Conservation (phyloP, 2,113 vertebrate species). For the Periophthalmus modestus region DNA sequence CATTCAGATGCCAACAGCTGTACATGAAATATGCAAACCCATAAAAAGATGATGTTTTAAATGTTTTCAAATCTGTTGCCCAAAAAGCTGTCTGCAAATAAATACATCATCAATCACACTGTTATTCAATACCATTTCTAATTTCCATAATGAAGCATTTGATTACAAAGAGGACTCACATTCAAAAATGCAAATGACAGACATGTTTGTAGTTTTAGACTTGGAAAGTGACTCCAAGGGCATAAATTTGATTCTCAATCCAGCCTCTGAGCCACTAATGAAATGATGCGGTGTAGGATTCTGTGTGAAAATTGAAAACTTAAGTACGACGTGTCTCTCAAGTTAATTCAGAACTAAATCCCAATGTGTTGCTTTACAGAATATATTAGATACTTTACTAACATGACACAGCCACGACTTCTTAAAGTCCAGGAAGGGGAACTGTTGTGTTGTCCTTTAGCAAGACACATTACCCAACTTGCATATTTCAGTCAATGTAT, state of each 20-base stretch:
- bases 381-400: constrained; percentile 16
- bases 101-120: constrained; percentile 1
- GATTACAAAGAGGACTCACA: not conserved
- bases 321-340: constrained; percentile 27
- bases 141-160: constrained; percentile 6
- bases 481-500: too few relatives aligned
- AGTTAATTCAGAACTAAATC: constrained; percentile 21
- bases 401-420: not conserved
- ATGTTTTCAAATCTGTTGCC: not conserved
- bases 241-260: constrained; percentile 10
- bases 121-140: not conserved
- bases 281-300: constrained; percentile 27
- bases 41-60: too few relatives aligned
- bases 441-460: too few relatives aligned
- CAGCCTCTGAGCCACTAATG: constrained; percentile 14
- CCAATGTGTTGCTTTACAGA: constrained; percentile 39
- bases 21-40: not conserved
- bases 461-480: too few relatives aligned
- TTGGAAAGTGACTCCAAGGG: constrained; percentile 27
- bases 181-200: not conserved
- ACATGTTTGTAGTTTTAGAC: constrained; percentile 9
- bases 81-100: constrained; percentile 9
- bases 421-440: not conserved
- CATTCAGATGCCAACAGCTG: not conserved
- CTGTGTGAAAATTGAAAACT: constrained; percentile 23